Evolutionary conservation across 2,113 vertebrate genomes (phyloP).

Genomic region (Bubalus kerabau): DNA sequence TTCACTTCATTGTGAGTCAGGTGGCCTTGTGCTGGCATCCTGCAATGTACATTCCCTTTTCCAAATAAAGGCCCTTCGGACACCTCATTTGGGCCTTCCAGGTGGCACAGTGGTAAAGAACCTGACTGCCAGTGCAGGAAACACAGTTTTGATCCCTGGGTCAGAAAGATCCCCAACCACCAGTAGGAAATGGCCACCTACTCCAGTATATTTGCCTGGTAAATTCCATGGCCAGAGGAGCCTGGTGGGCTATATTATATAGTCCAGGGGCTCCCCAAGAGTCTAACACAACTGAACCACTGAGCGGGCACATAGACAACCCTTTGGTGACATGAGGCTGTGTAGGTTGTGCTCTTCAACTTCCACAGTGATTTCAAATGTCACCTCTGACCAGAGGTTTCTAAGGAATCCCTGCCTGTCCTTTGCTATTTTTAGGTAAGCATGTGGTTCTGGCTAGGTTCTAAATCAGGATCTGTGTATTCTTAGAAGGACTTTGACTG

Average conservation of each 20-base stretch:
- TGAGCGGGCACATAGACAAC: background rate
- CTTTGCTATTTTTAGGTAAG: background rate
- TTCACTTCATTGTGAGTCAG: background rate
- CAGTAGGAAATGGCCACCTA: background rate
- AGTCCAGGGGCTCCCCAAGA: background rate
- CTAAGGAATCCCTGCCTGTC: background rate
- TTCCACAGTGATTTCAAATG: background rate
- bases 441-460: background rate
- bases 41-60: background rate
- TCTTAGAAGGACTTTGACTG: constrained; percentile 31
- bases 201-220: background rate
- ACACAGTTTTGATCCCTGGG: background rate
- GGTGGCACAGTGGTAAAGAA: background rate
- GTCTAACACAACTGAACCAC: background rate
- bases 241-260: background rate
- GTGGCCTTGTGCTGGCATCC: background rate
- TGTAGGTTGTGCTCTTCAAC: background rate
- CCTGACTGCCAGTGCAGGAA: background rate
- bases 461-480: background rate
- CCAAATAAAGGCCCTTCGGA: background rate
- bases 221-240: background rate
- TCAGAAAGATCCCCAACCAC: background rate
- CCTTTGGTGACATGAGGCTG: background rate
- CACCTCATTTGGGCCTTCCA: background rate
- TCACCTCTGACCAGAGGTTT: background rate